Evolutionary conservation across 2,797 vertebrate species (phyloP).

Genomic region (Crenuchus spilurus): DNA sequence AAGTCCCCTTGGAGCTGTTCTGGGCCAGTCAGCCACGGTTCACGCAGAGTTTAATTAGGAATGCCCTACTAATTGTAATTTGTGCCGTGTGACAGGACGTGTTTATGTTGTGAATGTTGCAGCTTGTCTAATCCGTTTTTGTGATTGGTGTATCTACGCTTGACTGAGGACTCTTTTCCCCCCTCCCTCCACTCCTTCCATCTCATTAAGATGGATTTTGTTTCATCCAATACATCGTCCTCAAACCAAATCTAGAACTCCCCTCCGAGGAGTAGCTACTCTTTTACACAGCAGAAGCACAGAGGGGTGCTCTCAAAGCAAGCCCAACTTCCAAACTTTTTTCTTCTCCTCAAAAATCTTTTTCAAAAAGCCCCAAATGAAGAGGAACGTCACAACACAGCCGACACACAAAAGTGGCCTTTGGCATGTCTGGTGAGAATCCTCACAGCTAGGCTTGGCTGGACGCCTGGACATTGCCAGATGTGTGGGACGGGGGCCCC

Average conservation of each 20-base stretch:
- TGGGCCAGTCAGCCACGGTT: background rate
- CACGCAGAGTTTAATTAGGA: conserved; percentile 16
- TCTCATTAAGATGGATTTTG: conserved; percentile 46
- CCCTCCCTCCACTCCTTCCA: background rate
- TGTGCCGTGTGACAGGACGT: background rate
- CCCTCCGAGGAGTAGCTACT: conserved; percentile 41
- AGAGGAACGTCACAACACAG: conserved; percentile 6
- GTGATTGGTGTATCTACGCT: background rate
- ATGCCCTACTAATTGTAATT: background rate
- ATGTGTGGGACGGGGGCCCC: background rate
- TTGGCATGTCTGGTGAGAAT: conserved; percentile 40
- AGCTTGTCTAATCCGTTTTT: conserved; percentile 30
- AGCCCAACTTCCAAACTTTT: conserved; percentile 26
- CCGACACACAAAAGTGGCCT: conserved; percentile 53
- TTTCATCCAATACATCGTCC: conserved; percentile 45
- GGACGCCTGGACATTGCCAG: conserved; percentile 45
- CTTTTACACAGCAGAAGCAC: conserved; percentile 26
- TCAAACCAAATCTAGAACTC: conserved; percentile 45
- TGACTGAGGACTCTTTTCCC: conserved; percentile 24
- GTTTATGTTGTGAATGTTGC: conserved; percentile 17
- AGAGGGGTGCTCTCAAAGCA: conserved; percentile 37
- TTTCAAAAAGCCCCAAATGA: conserved; percentile 11
- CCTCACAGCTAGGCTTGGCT: conserved; percentile 53
- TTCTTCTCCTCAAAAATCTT: background rate
- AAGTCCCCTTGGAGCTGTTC: background rate